Evolutionary conservation across 1,140 invertebrate species (phyloP).

Genomic region (Ganaspis sp.): DNA sequence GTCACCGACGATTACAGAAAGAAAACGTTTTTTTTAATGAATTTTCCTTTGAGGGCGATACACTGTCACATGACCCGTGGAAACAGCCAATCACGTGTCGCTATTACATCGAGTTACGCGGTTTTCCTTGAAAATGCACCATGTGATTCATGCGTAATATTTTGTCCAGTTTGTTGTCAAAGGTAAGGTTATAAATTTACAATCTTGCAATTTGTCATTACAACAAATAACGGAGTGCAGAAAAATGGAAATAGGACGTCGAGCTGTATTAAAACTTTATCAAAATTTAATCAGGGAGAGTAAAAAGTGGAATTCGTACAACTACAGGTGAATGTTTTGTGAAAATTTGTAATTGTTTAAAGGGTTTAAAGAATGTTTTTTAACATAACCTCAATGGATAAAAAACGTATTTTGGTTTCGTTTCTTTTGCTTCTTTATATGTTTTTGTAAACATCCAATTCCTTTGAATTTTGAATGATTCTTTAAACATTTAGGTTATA

Average conservation of each 20-base stretch:
- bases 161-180: neutral
- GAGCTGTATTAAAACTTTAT: slow-evolving; percentile 67
- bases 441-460: too few relatives aligned
- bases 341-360: slow-evolving; percentile 20
- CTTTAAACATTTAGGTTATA: too few relatives aligned
- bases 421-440: slow-evolving; percentile 32
- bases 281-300: slow-evolving; percentile 73
- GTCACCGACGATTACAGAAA: slow-evolving; percentile 1
- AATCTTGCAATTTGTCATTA: neutral
- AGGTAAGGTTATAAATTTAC: neutral
- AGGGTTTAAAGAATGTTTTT: too few relatives aligned
- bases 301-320: slow-evolving; percentile 74
- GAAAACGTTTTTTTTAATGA: neutral
- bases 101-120: neutral
- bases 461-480: too few relatives aligned
- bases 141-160: neutral
- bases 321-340: slow-evolving; percentile 67
- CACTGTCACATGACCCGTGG: neutral
- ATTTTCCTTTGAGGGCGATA: slow-evolving; percentile 6
- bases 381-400: slow-evolving; percentile 16
- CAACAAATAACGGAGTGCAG: neutral
- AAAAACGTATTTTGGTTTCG: too few relatives aligned
- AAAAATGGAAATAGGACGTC: slow-evolving; percentile 60
- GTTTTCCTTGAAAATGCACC: neutral
- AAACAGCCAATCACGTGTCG: slow-evolving; percentile 1